Evolutionary conservation across 1,140 invertebrate genomes (phyloP).

Genomic region (Pseudomyrmex pallidus): DNA sequence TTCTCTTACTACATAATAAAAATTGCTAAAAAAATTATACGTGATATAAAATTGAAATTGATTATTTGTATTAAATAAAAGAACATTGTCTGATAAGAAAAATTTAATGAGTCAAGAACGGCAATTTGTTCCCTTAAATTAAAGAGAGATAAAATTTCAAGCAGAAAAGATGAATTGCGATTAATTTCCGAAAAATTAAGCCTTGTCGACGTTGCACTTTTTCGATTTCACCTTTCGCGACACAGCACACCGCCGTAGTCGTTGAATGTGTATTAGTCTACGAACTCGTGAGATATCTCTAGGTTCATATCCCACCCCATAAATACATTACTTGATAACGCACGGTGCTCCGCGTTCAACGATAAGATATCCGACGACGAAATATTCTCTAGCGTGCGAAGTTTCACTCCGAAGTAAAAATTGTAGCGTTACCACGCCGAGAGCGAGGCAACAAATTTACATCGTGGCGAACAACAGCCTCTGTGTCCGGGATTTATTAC

Average conservation of each 20-base stretch:
- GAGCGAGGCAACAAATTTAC: slow-evolving; percentile 27
- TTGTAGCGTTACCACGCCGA: slow-evolving; percentile 3
- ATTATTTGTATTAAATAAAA: background rate
- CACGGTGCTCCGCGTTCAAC: slow-evolving; percentile 64
- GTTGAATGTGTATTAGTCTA: slow-evolving; percentile 56
- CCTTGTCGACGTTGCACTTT: slow-evolving; percentile 6
- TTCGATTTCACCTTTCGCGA: slow-evolving; percentile 7
- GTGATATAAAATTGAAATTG: background rate
- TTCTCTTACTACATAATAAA: too few species aligned
- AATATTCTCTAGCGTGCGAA: slow-evolving; percentile 32
- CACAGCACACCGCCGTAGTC: slow-evolving; percentile 21
- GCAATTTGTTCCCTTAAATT: background rate
- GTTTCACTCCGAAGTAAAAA: slow-evolving; percentile 19
- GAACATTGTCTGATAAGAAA: too few species aligned
- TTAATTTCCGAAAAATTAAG: slow-evolving; percentile 1
- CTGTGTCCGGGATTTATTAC: slow-evolving; percentile 38
- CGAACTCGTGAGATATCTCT: slow-evolving; percentile 72
- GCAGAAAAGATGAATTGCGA: background rate
- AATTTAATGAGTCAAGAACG: too few species aligned
- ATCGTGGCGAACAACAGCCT: background rate
- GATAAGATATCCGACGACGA: slow-evolving; percentile 81
- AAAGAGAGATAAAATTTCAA: background rate
- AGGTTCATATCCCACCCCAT: slow-evolving; percentile 80
- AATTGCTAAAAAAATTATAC: background rate
- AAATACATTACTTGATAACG: slow-evolving; percentile 83